Conservation (phyloP, 1,140 invertebrate species). For the Lepidostoma basale region DNA sequence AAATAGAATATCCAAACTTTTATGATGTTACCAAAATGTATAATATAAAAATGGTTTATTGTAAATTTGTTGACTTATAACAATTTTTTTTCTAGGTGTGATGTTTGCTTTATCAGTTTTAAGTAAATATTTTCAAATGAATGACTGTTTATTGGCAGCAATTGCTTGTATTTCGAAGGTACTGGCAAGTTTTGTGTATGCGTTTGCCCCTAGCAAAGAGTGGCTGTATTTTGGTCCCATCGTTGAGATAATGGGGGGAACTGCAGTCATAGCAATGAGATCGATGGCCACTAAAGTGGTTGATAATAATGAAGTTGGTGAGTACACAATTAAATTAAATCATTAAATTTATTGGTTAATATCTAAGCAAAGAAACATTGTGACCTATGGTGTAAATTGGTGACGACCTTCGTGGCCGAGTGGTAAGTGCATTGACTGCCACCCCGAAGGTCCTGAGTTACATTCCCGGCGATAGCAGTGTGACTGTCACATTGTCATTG, state of each 20-base stretch:
- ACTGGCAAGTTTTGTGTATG: slow-evolving; percentile 51
- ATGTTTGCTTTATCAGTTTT: slow-evolving; percentile 53
- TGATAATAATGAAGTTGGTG: slow-evolving; percentile 58
- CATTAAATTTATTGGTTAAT: not conserved
- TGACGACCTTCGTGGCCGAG: too few relatives aligned
- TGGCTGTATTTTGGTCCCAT: slow-evolving; percentile 56
- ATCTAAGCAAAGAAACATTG: not conserved
- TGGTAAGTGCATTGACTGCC: too few relatives aligned
- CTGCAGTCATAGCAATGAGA: slow-evolving; percentile 61
- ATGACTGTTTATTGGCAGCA: slow-evolving; percentile 54
- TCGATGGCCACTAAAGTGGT: slow-evolving; percentile 66
- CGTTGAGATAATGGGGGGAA: slow-evolving; percentile 63
- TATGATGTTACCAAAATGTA: too few relatives aligned
- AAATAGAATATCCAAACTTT: too few relatives aligned
- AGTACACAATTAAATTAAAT: slow-evolving; percentile 24
- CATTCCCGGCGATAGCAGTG: too few relatives aligned
- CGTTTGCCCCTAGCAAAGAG: slow-evolving; percentile 51
- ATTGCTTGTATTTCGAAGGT: slow-evolving; percentile 55
- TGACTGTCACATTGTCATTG: too few relatives aligned
- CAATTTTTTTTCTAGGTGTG: slow-evolving; percentile 51
- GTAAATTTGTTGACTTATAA: too few relatives aligned
- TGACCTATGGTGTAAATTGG: not conserved
- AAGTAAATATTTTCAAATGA: slow-evolving; percentile 55
- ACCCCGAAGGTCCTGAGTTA: too few relatives aligned
- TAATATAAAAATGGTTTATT: too few relatives aligned